These are phyloP conservation scores for Minunthozetes semirufus DNA, from an alignment of 2,888 invertebrate species.

Conservation along the genomic window DNA sequence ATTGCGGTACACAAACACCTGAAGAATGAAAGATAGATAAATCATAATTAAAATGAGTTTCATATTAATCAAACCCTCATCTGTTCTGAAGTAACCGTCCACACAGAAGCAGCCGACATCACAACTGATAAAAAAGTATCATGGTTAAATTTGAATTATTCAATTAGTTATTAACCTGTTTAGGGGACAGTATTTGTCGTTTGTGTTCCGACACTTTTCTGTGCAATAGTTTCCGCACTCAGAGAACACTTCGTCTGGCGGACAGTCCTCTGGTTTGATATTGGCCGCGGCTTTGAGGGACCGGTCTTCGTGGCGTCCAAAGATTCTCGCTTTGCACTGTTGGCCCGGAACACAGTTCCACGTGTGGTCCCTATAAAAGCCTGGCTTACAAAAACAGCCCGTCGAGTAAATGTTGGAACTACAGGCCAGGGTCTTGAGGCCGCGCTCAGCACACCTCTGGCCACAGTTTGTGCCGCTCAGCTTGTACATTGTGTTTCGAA, in stretches of 20 bases:
- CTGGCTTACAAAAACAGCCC: constrained; percentile 4
- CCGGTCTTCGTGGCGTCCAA: not conserved
- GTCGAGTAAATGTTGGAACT: not conserved
- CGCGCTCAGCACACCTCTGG: not conserved
- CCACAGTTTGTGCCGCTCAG: not conserved
- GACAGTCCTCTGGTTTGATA: not conserved
- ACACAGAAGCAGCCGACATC: constrained; percentile 3
- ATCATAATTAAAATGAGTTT: not conserved
- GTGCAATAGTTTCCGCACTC: not conserved
- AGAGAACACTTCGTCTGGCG: not conserved
- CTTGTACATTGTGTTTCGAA: not conserved
- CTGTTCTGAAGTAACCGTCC: not conserved
- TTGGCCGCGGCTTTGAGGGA: not conserved
- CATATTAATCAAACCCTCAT: not conserved
- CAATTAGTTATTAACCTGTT: not conserved
- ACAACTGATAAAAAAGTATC: not conserved
- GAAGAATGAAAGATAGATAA: not conserved
- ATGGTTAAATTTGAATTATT: not conserved
- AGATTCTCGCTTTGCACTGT: not conserved
- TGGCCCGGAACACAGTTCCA: not conserved
- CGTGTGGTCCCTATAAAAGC: not conserved
- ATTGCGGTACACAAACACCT: not conserved
- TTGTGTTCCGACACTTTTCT: not conserved
- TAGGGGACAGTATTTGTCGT: not conserved
- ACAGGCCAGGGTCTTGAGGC: not conserved